A percentile compares a stretch with the other conserved stretches of the same genome.
Evolutionary conservation across 2,797 vertebrate species (phyloP).

Genomic region (Poecile montanus): DNA sequence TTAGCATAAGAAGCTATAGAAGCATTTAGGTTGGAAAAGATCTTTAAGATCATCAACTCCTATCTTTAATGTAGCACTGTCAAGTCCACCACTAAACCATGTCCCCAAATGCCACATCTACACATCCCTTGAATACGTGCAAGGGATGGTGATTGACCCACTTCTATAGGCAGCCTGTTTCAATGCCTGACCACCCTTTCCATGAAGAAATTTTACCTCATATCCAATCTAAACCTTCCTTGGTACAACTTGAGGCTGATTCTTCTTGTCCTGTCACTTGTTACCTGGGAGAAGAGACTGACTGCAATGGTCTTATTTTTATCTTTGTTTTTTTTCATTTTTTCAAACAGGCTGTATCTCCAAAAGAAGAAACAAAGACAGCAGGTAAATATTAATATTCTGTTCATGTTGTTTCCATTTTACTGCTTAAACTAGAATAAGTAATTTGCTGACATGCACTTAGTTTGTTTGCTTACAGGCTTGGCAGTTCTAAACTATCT

Average conservation of each 20-base stretch:
- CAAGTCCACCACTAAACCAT: neutral
- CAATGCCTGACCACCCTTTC: neutral
- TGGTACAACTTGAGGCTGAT: neutral
- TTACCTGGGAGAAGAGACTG: neutral
- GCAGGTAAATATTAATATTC: slow-evolving; percentile 79
- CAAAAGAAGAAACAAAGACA: slow-evolving; percentile 93
- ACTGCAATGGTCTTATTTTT: neutral
- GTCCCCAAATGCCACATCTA: neutral
- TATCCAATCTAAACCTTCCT: neutral
- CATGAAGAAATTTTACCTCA: neutral
- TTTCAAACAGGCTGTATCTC: slow-evolving; percentile 83
- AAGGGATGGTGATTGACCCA: neutral
- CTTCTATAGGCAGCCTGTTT: neutral
- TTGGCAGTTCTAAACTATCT: neutral
- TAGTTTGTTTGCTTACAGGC: neutral
- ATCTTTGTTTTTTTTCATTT: neutral
- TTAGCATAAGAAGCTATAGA: neutral
- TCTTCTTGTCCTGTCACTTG: neutral
- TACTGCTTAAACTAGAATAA: neutral
- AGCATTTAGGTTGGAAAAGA: neutral
- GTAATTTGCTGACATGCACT: neutral
- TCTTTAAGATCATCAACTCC: neutral
- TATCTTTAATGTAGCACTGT: neutral
- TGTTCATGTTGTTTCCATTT: neutral
- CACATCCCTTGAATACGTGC: neutral